Evolutionary conservation across 2,888 invertebrate genomes (phyloP).

Genomic region (Heteropelma amictum): DNA sequence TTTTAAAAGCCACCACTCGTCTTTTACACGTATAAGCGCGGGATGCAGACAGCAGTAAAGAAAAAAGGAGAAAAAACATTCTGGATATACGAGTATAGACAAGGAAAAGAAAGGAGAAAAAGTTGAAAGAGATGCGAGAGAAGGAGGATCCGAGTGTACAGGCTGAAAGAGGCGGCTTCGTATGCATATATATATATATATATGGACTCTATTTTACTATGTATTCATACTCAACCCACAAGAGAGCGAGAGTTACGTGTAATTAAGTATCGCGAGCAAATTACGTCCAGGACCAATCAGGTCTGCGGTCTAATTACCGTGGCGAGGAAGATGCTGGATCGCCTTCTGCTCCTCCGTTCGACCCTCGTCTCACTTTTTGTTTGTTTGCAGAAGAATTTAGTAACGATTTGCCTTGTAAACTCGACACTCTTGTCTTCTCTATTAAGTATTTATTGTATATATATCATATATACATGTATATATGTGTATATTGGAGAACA

Average conservation of each 20-base stretch:
- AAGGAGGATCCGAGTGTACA: constrained; percentile 27
- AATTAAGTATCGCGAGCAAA: constrained; percentile 69
- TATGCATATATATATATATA: no score
- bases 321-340: constrained; percentile 60
- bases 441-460: background rate
- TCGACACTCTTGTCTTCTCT: constrained; percentile 30
- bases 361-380: constrained; percentile 58
- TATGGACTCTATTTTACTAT: background rate
- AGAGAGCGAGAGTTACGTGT: constrained; percentile 65
- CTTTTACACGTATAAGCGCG: no score
- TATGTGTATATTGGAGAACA: no score
- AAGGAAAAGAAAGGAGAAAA: constrained; percentile 6
- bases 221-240: background rate
- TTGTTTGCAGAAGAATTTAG: constrained; percentile 58
- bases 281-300: constrained; percentile 64
- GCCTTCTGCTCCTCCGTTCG: background rate
- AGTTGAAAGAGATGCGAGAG: constrained; percentile 11
- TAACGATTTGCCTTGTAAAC: constrained; percentile 56
- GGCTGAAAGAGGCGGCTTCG: background rate
- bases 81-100: no score
- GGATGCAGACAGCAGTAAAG: no score
- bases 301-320: constrained; percentile 69
- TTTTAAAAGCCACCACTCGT: no score
- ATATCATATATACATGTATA: background rate
- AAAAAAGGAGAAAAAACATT: no score